Evolutionary conservation across 2,797 vertebrate genomes (phyloP), one percentile per base, ranked within the genome.

Genomic region (Sebastes hubbsi): DNA sequence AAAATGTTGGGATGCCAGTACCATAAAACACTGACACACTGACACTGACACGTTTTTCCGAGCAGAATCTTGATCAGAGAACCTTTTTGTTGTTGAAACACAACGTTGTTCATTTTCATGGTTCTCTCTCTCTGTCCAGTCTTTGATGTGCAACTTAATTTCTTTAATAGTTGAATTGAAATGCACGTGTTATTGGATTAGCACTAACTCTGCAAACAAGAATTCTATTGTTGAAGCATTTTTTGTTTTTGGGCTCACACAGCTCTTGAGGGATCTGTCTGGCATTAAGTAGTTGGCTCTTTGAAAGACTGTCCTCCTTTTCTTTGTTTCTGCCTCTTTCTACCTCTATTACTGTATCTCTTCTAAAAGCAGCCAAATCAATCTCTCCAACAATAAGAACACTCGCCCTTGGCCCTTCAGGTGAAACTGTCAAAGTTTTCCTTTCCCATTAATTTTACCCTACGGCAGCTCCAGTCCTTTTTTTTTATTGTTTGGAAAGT

Each of bases 401-500:
- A 46, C 72, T 65, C 24, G 1, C 74, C 25, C 49, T 36, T 61
- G 58, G 68, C 60, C 78, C 49, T 80, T 67, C 52, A 84, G 75
- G 78, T 85, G 62, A 85, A 87, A 75, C 70, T 83, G 65, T 90
- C 80, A 72, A 46, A 63, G 11, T 86, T 84, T 77, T 78, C 24
- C 77, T 16, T 75, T 36, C 63, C 60, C 74, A 72, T 83, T 82
- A 38, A 63, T 83, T 70, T 69, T 16, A 80, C 72, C 64, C 77
- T 63, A 22, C 77, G 36, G 74, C 79, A 61, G 60, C 60, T 80
- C 71, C 54, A 67, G 59, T 65, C 38, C 20, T 32, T 75, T 83
- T 89, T 84, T 58, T 89, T 84, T 58, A 84, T 88, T 91, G 87
- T 93, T 90, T 92, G 75, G 77, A 91, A 85, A 91, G 83, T 84